These are phyloP conservation scores for Oedothorax gibbosus DNA, from an alignment of 1,140 invertebrate genomes.

Conservation along the genomic window DNA sequence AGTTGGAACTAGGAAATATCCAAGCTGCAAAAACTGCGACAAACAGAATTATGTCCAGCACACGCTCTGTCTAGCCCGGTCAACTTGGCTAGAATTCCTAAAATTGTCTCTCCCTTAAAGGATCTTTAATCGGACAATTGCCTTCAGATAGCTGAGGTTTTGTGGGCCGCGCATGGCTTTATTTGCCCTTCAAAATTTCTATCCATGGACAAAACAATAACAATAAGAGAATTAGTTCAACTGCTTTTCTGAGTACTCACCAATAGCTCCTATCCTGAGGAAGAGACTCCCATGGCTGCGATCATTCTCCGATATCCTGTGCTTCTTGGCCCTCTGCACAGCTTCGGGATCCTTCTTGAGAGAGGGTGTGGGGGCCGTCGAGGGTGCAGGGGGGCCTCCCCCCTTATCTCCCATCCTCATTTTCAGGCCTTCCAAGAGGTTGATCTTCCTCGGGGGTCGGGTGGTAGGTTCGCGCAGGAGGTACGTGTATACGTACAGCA, in stretches of 20 bases:
- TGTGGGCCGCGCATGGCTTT: no score
- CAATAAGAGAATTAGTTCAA: no score
- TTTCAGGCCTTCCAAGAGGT: constrained; percentile 43
- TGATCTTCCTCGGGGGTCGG: constrained; percentile 61
- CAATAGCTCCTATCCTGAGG: constrained; percentile 93
- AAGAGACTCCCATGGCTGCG: constrained; percentile 96
- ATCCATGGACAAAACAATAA: no score
- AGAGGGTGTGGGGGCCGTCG: neutral
- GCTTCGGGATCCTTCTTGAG: neutral
- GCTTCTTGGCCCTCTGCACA: constrained; percentile 72
- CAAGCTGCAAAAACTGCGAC: no score
- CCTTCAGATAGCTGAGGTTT: no score
- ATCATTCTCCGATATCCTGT: constrained; percentile 92
- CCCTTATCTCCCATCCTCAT: constrained; percentile 39
- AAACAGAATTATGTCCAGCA: no score
- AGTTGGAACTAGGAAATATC: no score
- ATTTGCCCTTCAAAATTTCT: no score
- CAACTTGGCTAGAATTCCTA: no score
- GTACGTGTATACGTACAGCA: constrained; percentile 97
- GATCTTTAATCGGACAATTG: no score
- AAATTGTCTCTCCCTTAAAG: no score
- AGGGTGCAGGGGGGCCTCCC: neutral
- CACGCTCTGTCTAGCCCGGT: no score
- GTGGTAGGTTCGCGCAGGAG: constrained; percentile 84
- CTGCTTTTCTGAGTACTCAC: constrained; percentile 72